phyloP scores from a whole-genome alignment of 2,888 invertebrate species.

The Mimachlamys varia region DNA sequence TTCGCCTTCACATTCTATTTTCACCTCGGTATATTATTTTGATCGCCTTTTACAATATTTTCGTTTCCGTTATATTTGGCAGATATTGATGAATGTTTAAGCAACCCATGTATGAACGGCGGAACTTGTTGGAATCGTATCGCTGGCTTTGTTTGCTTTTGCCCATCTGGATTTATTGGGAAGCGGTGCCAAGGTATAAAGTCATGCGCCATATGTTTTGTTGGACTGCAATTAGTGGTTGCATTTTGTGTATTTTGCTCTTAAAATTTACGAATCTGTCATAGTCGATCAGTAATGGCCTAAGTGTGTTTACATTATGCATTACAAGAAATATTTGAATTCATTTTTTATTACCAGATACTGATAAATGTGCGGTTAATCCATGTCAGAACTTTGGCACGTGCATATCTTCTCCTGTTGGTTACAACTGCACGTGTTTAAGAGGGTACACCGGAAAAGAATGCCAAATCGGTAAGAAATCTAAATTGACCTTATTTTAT shows the following conservation, averaged over 20 bases:
- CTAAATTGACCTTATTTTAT: background rate
- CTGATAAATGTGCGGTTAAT: background rate
- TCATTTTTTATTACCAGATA: background rate
- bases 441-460: background rate
- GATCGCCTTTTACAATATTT: background rate
- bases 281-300: too few relatives aligned
- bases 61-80: background rate
- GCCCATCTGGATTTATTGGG: background rate
- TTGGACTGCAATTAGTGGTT: background rate
- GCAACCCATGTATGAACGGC: background rate
- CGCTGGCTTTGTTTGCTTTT: background rate
- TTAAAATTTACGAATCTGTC: too few relatives aligned
- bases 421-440: background rate
- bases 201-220: background rate
- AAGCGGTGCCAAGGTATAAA: background rate
- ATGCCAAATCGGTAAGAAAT: background rate
- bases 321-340: background rate
- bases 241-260: background rate
- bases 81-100: background rate
- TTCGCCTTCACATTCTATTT: too few relatives aligned
- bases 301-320: too few relatives aligned
- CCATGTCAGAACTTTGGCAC: conserved; percentile 1
- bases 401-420: background rate
- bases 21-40: too few relatives aligned
- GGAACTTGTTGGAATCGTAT: conserved; percentile 23